Base-by-base conservation (phyloP, 2,888 invertebrate species). In the Pristionchus japonicus region DNA sequence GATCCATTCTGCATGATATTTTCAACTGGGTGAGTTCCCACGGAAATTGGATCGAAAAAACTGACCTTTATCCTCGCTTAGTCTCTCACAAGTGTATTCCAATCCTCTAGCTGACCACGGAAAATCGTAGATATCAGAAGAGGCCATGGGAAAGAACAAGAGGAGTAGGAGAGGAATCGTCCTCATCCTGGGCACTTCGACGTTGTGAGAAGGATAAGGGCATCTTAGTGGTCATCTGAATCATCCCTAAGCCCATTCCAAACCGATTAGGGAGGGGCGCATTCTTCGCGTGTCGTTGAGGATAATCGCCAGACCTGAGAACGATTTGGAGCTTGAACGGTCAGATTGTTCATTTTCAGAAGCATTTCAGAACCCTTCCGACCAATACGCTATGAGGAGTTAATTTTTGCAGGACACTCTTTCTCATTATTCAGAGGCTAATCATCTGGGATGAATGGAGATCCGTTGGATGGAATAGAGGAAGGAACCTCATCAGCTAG, bases 191-290 rank as follows among this genome's bases (percentile, higher is more conserved):
- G n/a, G n/a, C n/a, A n/a, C n/a, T n/a, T n/a, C 37, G 70, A 20
- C 70, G 20, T 70, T 70, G 70, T 37, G 70, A 70, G 15, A 37
- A 37, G 37, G 37, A 37, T 37, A 70, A 37, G 20, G 70, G 20
- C 37, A 70, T 37, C 37, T 20, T 57, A 20, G 52, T 20, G 52
- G 23, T 52, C 17, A 57, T 57, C 57, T 57, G 23, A 17, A 31
- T 70, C 31, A 34, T 37, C 4, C 1, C 17, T 70, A 70, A 70
- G 37, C 70, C 9, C 70, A 70, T 70, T 70, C 37, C 70, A 37
- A 70, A 34, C 70, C 70, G 37, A 70, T 70, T 70, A 70, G 70
- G 70, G 37, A 37, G 70, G 70, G 70, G 70, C 70, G 70, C 70
- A 70, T 70, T 70, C 70, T 70, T 40, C 15, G 3, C 27, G 31